Base-by-base conservation (phyloP, 2,888 invertebrate genomes). In the Phengaris alcon region DNA sequence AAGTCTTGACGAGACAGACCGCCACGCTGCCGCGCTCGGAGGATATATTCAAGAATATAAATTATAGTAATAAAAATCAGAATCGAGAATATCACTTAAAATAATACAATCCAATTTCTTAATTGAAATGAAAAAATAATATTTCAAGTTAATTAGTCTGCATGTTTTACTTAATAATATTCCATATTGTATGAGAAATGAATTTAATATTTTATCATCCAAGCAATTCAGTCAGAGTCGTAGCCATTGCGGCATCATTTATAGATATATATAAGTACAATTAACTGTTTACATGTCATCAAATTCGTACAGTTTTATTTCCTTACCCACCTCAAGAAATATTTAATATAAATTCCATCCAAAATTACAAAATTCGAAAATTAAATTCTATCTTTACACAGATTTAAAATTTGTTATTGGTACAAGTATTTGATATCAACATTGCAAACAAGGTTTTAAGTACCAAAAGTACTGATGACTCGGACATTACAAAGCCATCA, bases 171-270 rank as follows among this genome's bases (percentile, higher is more conserved):
- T 64, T 12, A 64, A 64, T 12, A 12, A 35, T 35, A 12, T 64
- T 64, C 12, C 64, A 44, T 48, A 70, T 6, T 70, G 70, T 48
- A 70, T 70, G 48, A 70, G n/a, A 70, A 70, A 70, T 70, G 1
- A 51, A 70, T 70, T n/a, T 48, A 70, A 70, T 68, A 70, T 48
- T 69, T 69, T 69, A 69, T 69, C 69, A 69, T n/a, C 64, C 22
- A 69, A 69, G 46, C 46, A 70, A 70, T 70, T 70, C 15, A 48
- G 22, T 22, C 22, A 22, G 22, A 22, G n/a, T 48, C 10, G 9
- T 15, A 51, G 15, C 22, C 22, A 22, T 22, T 22, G 22, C 22
- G 22, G 1, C 22, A 22, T 22, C 22, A 22, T 22, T 22, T 22
- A 22, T 22, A 22, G 22, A 22, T 22, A 22, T 22, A 22, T 22